A percentile compares a stretch with the other conserved stretches of the same genome.
Conservation (phyloP, 2,113 vertebrate genomes). For the Brachionichthys hirsutus region DNA sequence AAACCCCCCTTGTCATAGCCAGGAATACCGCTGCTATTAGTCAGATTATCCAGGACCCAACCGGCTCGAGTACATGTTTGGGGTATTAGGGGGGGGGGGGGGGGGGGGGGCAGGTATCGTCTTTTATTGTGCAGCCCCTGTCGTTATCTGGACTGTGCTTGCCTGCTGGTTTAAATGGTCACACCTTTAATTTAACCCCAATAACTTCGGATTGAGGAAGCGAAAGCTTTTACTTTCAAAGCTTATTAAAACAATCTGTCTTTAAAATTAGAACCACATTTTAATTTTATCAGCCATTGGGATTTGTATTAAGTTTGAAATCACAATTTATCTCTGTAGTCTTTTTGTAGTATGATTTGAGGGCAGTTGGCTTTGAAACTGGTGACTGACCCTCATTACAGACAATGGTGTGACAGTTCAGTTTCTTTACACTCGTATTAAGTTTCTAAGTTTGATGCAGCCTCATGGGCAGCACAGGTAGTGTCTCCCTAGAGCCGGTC, state of each 20-base stretch:
- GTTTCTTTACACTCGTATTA: background rate
- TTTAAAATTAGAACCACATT: slow-evolving; percentile 48
- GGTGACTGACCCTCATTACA: background rate
- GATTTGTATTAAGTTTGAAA: slow-evolving; percentile 19
- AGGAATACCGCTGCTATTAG: too few relatives aligned
- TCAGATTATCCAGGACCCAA: too few relatives aligned
- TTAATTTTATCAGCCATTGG: slow-evolving; percentile 39
- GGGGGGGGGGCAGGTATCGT: too few relatives aligned
- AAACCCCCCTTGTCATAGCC: too few relatives aligned
- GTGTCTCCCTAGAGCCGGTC: too few relatives aligned
- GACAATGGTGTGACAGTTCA: background rate
- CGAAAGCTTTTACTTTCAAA: slow-evolving; percentile 5
- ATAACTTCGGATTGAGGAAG: slow-evolving; percentile 24
- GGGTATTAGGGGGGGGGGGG: too few relatives aligned
- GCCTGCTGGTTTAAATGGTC: slow-evolving; percentile 29
- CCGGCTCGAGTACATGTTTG: too few relatives aligned
- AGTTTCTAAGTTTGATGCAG: background rate
- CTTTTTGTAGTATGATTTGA: slow-evolving; percentile 6
- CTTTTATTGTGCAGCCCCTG: background rate
- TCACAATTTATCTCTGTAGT: slow-evolving; percentile 8
- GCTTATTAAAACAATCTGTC: slow-evolving; percentile 9
- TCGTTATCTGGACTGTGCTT: background rate
- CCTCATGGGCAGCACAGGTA: too few relatives aligned
- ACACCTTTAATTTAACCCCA: slow-evolving; percentile 25
- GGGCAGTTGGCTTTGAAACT: background rate